Percentiles rank a stretch among this genome's conserved stretches.
Conservation (phyloP, 2,797 vertebrate species). For the Melanotaenia maccullochi region DNA sequence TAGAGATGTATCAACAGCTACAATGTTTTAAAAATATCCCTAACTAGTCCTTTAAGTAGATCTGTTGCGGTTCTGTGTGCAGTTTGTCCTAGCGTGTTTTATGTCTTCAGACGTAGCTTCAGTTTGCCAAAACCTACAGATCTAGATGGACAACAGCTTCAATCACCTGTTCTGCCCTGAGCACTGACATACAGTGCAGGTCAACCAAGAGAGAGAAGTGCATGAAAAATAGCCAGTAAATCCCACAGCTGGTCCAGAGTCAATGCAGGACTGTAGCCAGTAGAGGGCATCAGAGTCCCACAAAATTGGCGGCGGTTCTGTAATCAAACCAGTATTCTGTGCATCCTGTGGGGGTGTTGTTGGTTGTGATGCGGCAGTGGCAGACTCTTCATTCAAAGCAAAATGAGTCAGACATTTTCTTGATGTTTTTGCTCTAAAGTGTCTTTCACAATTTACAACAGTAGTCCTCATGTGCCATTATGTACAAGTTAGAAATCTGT, state of each 20-base stretch:
- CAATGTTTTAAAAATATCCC: conserved; percentile 38
- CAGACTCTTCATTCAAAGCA: conserved; percentile 48
- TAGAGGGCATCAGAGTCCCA: conserved; percentile 65
- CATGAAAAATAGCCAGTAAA: conserved; percentile 12
- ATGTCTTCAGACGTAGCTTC: conserved; percentile 15
- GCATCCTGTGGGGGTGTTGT: conserved; percentile 29
- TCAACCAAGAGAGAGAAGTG: conserved; percentile 28
- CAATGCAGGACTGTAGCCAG: conserved; percentile 55
- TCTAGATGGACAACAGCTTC: conserved; percentile 9
- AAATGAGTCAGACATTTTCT: conserved; percentile 57
- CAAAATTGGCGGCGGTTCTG: conserved; percentile 25
- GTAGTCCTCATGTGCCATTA: conserved; percentile 54
- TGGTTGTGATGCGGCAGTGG: conserved; percentile 41
- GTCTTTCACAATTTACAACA: conserved; percentile 66
- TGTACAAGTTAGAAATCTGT: conserved; percentile 67
- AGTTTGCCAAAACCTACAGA: conserved; percentile 8
- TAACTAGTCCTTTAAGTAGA: conserved; percentile 32
- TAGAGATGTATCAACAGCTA: conserved; percentile 45
- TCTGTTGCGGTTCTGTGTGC: conserved; percentile 4
- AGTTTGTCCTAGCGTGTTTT: conserved; percentile 1
- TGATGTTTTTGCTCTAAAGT: conserved; percentile 62
- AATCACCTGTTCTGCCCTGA: conserved; percentile 27
- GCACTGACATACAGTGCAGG: conserved; percentile 26
- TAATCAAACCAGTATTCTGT: conserved; percentile 17
- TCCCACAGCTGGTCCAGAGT: conserved; percentile 28